Base-by-base conservation (phyloP, 2,797 vertebrate species). In the Taeniopygia guttata region DNA sequence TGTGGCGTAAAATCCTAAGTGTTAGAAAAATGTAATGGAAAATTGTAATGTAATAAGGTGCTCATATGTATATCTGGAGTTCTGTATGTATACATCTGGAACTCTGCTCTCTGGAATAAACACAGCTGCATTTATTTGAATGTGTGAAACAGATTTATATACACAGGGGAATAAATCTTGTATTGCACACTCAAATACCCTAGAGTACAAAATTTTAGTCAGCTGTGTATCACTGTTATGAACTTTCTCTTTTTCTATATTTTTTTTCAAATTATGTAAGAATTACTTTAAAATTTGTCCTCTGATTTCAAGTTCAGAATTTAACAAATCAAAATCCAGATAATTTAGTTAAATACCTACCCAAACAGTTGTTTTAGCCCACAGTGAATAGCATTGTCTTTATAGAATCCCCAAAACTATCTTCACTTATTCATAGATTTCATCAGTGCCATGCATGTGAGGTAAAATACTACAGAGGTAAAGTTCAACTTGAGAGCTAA, bases 111-210 rank as follows among this genome's bases (percentile, higher is more conserved):
- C 72, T 96, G 95, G 95, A 94, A 97, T 97, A 98, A 97, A 97
- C 96, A 97, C 98, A 98, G 97, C 97, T 98, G 97, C 96, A 97
- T 97, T 98, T 98, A 96, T 96, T 96, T 97, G 93, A 97, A 95
- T 88, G 96, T 97, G 89, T 95, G 96, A 96, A 97, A 92, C 93
- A 89, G 89, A 94, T 96, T 96, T 97, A 97, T 97, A 90, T 96
- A 95, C 93, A 83, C 84, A 81, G 92, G 93, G 90, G 94, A 96
- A 94, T 95, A 96, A 95, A 90, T 90, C 58, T 84, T 70, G 66
- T 26, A 58, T 63, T 91, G 59, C 68, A 89, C 58, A n/a, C 67
- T 84, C 74, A 85, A 59, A 94, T 73, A 58, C 83, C 74, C 89
- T 29, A 49, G 48, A 77, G 52, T 55, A 86, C 42, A 84, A 46